These are phyloP conservation scores for Thera britannica DNA, from an alignment of 2,888 invertebrate species.

Conservation along the genomic window DNA sequence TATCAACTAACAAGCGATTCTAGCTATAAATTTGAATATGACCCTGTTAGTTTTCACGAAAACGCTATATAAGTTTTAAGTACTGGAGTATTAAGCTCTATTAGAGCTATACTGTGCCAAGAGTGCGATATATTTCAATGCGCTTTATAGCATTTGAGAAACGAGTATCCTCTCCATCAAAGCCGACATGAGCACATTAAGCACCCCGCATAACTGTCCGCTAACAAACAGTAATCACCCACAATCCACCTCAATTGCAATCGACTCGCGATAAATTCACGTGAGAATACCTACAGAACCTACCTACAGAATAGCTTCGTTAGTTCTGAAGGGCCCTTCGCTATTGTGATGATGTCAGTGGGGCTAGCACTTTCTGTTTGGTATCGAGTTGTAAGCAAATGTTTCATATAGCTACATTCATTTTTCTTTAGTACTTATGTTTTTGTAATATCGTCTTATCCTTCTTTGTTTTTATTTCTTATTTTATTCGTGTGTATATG, in stretches of 20 bases:
- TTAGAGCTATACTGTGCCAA: background rate
- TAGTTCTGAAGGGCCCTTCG: slow-evolving; percentile 77
- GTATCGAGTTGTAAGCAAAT: background rate
- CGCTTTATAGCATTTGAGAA: background rate
- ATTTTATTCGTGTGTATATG: too few relatives aligned
- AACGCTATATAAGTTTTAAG: too few relatives aligned
- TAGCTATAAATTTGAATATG: too few relatives aligned
- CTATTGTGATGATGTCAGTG: slow-evolving; percentile 68
- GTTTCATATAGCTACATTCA: too few relatives aligned
- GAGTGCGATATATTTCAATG: background rate
- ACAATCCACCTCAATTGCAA: slow-evolving; percentile 40
- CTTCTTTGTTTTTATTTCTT: too few relatives aligned
- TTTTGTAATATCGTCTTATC: too few relatives aligned
- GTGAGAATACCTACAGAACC: slow-evolving; percentile 77
- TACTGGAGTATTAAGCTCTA: too few relatives aligned
- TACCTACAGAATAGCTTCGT: slow-evolving; percentile 80
- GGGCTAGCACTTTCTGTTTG: background rate
- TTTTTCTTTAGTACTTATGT: background rate
- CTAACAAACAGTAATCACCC: slow-evolving; percentile 31
- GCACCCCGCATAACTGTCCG: slow-evolving; percentile 25
- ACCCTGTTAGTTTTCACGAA: too few relatives aligned
- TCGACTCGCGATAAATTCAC: slow-evolving; percentile 64
- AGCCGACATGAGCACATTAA: background rate
- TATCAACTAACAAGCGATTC: too few relatives aligned
- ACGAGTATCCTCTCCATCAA: background rate